phyloP scores from a whole-genome alignment of 2,113 vertebrate genomes.

The Peromyscus leucopus region DNA sequence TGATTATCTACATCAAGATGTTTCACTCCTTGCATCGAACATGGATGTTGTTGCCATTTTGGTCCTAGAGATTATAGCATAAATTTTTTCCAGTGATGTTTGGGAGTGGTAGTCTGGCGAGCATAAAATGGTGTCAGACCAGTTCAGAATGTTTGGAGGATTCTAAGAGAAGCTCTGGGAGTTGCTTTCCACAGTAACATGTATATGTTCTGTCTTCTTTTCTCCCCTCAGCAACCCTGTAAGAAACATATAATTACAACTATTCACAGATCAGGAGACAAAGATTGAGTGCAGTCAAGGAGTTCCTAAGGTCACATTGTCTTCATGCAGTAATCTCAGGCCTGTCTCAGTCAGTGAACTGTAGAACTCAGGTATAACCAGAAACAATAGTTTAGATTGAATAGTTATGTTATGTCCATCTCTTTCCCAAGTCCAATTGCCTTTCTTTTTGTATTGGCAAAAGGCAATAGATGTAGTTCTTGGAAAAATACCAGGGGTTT shows the following conservation, averaged over 20 bases:
- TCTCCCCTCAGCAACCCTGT: neutral
- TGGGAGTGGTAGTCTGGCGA: neutral
- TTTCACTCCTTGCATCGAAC: constrained; percentile 46
- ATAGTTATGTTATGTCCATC: neutral
- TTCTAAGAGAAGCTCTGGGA: neutral
- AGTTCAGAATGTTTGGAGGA: neutral
- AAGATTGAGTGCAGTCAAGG: constrained; percentile 24
- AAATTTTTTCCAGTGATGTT: neutral
- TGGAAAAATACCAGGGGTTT: constrained; percentile 27
- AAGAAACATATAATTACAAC: neutral
- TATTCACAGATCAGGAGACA: constrained; percentile 33
- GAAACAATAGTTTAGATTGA: neutral
- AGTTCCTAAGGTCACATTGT: constrained; percentile 19
- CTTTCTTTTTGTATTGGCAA: constrained; percentile 7
- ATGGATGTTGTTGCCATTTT: neutral
- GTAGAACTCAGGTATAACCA: neutral
- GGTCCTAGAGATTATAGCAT: neutral
- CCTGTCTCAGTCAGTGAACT: neutral
- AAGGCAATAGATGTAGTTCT: constrained; percentile 14
- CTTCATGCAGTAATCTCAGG: neutral
- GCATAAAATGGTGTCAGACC: neutral
- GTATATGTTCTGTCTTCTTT: neutral
- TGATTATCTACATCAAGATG: constrained; percentile 22
- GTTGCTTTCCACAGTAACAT: neutral
- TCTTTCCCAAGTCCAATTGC: neutral